Percentiles rank a stretch among this genome's conserved stretches.
Conservation (phyloP, 2,888 invertebrate species). For the Seira musarum region DNA sequence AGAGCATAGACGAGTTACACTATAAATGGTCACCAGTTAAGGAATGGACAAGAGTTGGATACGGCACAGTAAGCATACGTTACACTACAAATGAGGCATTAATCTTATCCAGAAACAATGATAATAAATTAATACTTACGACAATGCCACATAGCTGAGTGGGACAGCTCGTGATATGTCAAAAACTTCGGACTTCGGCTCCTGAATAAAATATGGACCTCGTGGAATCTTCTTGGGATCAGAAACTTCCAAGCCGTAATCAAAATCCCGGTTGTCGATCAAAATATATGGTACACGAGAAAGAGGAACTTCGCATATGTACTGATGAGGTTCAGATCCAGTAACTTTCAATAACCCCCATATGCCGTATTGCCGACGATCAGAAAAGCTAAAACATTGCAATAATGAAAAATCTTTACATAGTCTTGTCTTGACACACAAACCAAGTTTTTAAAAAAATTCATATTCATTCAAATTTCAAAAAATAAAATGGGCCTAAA, state of each 20-base stretch:
- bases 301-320: slow-evolving; percentile 92
- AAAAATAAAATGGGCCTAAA: no score
- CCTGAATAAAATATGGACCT: slow-evolving; percentile 90
- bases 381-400: slow-evolving; percentile 75
- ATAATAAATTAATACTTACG: slow-evolving; percentile 71
- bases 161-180: slow-evolving; percentile 82
- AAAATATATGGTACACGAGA: slow-evolving; percentile 80
- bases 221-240: slow-evolving; percentile 87
- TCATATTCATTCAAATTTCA: slow-evolving; percentile 1
- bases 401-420: neutral
- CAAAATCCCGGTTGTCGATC: slow-evolving; percentile 81
- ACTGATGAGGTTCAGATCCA: slow-evolving; percentile 84
- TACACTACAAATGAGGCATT: no score
- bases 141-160: slow-evolving; percentile 82
- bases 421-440: neutral
- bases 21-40: no score
- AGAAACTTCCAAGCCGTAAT: slow-evolving; percentile 87
- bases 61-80: no score
- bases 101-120: no score
- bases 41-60: no score
- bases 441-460: neutral
- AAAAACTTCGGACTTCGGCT: slow-evolving; percentile 87
- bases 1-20: no score
- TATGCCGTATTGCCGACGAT: slow-evolving; percentile 76
- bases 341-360: slow-evolving; percentile 90